Percentiles rank a stretch among this genome's conserved stretches.
phyloP scores from a whole-genome alignment of 2,888 invertebrate species.

The Pristionchus arcanus region DNA sequence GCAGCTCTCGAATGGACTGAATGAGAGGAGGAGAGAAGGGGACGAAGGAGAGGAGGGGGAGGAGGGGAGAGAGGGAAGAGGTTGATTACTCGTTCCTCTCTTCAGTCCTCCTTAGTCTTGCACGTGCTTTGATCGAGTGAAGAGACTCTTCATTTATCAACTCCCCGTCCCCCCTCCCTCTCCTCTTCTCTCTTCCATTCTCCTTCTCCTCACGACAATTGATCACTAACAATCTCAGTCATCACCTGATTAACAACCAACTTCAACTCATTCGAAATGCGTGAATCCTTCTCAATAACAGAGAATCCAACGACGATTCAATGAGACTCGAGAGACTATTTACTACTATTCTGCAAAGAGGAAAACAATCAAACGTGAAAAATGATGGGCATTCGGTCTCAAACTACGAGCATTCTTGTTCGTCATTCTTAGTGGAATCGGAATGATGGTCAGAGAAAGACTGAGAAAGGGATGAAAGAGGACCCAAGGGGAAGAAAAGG shows the following conservation, averaged over 20 bases:
- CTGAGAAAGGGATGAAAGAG: conserved; percentile 4
- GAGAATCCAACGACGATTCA: background rate
- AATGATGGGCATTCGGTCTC: background rate
- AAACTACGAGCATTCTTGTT: background rate
- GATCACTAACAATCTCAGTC: background rate
- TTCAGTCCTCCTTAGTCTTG: conserved; percentile 32
- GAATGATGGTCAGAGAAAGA: background rate
- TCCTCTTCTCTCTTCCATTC: background rate
- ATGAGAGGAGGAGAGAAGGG: background rate
- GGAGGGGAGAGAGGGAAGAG: background rate
- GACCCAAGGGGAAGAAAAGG: background rate
- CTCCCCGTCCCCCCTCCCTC: background rate
- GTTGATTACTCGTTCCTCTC: conserved; percentile 40
- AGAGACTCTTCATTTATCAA: conserved; percentile 1
- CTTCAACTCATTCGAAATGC: background rate
- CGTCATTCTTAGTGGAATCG: background rate
- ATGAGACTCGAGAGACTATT: background rate
- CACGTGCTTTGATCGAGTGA: conserved; percentile 28
- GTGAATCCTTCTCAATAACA: background rate
- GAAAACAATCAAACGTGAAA: background rate
- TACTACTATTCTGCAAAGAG: background rate
- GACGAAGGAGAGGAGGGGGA: background rate
- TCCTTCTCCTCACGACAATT: background rate
- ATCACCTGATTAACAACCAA: conserved; percentile 9
- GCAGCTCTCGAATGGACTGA: conserved; percentile 12